phyloP scores from a whole-genome alignment of 2,888 invertebrate species.

The Pammene fasciana region DNA sequence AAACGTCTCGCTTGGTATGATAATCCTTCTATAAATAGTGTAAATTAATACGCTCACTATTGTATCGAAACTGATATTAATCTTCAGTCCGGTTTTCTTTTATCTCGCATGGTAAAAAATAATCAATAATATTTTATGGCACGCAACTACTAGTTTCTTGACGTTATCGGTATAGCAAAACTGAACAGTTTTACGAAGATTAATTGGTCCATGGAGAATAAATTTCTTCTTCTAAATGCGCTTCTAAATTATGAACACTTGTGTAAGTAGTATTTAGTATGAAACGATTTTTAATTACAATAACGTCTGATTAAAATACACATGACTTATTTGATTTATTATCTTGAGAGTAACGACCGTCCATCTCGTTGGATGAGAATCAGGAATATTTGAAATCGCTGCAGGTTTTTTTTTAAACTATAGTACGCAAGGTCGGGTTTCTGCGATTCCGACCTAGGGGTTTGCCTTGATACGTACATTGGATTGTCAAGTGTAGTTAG shows the following conservation, averaged over 20 bases:
- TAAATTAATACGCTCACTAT: neutral
- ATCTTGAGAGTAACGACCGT: too few relatives aligned
- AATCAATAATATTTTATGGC: neutral
- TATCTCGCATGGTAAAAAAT: neutral
- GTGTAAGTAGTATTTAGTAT: neutral
- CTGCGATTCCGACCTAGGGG: too few relatives aligned
- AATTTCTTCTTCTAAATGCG: too few relatives aligned
- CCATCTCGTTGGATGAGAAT: too few relatives aligned
- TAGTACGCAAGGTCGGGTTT: too few relatives aligned
- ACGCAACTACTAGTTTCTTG: constrained; percentile 1
- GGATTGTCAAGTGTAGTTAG: too few relatives aligned
- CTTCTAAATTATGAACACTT: neutral
- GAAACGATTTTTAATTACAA: too few relatives aligned
- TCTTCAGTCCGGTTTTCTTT: constrained; percentile 5
- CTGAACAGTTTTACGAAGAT: neutral
- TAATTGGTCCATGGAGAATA: neutral
- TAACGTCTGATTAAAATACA: too few relatives aligned
- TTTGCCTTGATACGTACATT: too few relatives aligned
- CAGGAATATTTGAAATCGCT: too few relatives aligned
- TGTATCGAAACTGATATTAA: neutral
- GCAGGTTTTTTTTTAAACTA: too few relatives aligned
- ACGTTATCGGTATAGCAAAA: neutral
- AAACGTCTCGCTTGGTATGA: constrained; percentile 12
- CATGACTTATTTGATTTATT: too few relatives aligned
- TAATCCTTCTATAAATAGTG: neutral